Percentiles rank a stretch among this genome's conserved stretches.
Conservation (phyloP, 2,888 invertebrate species). For the Bombylius major region DNA sequence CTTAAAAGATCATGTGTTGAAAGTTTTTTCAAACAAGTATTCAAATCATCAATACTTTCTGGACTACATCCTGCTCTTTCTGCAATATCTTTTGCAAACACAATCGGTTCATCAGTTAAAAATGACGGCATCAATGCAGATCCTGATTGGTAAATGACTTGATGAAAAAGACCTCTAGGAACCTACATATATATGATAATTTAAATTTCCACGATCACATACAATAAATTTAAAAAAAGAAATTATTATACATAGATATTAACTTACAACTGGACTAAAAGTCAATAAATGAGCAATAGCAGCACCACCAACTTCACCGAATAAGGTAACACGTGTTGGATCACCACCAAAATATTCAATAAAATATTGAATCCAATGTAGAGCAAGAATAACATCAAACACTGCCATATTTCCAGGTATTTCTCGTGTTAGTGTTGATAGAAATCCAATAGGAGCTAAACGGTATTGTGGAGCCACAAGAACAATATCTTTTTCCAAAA, state of each 20-base stretch:
- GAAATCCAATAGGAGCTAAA: slow-evolving; percentile 40
- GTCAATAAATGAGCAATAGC: slow-evolving; percentile 38
- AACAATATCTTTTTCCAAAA: slow-evolving; percentile 38
- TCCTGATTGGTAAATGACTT: slow-evolving; percentile 37
- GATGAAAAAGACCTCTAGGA: slow-evolving; percentile 30
- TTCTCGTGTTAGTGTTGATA: slow-evolving; percentile 39
- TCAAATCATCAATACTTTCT: background rate
- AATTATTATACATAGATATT: background rate
- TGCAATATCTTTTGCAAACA: slow-evolving; percentile 15
- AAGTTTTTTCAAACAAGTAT: slow-evolving; percentile 15
- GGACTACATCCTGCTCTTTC: slow-evolving; percentile 7
- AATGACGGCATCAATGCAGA: slow-evolving; percentile 34
- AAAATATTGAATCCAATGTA: slow-evolving; percentile 39
- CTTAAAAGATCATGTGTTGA: too few species aligned
- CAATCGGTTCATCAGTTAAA: slow-evolving; percentile 25
- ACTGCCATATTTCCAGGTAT: slow-evolving; percentile 44
- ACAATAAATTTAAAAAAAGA: background rate
- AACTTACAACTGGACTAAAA: slow-evolving; percentile 32
- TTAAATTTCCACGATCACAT: background rate
- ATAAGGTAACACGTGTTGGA: slow-evolving; percentile 37
- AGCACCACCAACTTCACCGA: slow-evolving; percentile 43
- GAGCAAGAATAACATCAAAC: slow-evolving; percentile 39
- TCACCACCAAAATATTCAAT: slow-evolving; percentile 42
- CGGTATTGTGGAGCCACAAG: slow-evolving; percentile 40
- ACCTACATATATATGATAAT: slow-evolving; percentile 13